phyloP scores from a whole-genome alignment of 2,797 vertebrate genomes.

The Cichlasoma orientale region DNA sequence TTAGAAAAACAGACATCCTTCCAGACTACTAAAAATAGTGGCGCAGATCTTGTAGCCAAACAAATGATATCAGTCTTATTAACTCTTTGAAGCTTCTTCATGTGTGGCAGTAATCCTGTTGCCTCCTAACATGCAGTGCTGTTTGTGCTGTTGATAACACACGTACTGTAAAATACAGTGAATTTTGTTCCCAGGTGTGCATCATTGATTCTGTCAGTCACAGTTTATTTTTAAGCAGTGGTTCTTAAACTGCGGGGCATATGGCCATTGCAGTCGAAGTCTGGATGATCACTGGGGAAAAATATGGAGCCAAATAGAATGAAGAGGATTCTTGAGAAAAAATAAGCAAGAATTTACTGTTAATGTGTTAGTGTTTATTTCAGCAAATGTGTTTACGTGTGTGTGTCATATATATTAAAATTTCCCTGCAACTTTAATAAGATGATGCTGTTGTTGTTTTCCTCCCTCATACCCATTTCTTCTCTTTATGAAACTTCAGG shows the following conservation, averaged over 20 bases:
- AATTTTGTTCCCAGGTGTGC: neutral
- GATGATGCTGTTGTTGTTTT: neutral
- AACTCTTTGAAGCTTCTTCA: neutral
- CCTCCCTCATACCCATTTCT: neutral
- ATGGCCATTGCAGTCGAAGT: neutral
- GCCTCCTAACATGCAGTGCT: neutral
- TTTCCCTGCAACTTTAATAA: neutral
- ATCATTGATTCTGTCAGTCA: neutral
- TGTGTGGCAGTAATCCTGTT: neutral
- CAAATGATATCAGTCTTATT: neutral
- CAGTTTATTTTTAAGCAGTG: neutral
- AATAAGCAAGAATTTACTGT: too few species aligned
- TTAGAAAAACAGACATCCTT: neutral
- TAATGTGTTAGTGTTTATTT: too few species aligned
- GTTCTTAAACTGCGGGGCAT: neutral
- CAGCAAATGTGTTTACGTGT: too few species aligned
- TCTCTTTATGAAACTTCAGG: conserved; percentile 71
- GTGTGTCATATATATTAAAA: too few species aligned
- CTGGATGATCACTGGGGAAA: neutral
- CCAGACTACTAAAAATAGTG: neutral
- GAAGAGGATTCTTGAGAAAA: too few species aligned
- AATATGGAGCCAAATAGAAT: too few species aligned
- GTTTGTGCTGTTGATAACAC: neutral
- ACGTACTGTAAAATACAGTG: neutral
- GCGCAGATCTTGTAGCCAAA: neutral